Percentiles rank a stretch among this genome's conserved stretches.
phyloP scores from a whole-genome alignment of 2,797 vertebrate species.

The Anguilla pacifica region DNA sequence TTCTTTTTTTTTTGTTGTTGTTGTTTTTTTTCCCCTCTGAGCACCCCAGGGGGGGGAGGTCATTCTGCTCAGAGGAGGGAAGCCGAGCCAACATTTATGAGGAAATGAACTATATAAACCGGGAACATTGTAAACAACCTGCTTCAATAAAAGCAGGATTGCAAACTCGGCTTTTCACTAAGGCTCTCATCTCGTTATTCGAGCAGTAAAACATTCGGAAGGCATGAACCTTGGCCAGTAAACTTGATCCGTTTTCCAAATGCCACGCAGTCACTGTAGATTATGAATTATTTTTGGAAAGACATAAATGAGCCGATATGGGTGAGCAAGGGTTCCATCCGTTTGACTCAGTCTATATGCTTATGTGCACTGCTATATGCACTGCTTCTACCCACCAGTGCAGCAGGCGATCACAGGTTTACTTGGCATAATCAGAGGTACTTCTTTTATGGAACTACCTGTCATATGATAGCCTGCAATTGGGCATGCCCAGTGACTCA shows the following conservation, averaged over 20 bases:
- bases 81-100: conserved; percentile 38
- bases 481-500: not conserved
- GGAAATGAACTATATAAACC: conserved; percentile 28
- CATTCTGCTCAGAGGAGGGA: conserved; percentile 30
- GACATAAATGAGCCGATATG: not conserved
- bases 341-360: too few relatives aligned
- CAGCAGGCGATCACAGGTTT: conserved; percentile 2
- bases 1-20: not conserved
- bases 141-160: conserved; percentile 21
- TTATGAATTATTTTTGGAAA: conserved; percentile 1
- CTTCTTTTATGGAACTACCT: not conserved
- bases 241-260: not conserved
- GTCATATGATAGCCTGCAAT: conserved; percentile 7
- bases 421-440: not conserved
- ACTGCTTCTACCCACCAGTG: not conserved
- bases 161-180: not conserved
- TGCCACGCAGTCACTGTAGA: not conserved
- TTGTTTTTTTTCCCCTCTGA: conserved; percentile 9
- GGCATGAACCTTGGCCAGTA: not conserved
- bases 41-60: conserved; percentile 19
- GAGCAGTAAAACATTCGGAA: not conserved
- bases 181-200: not conserved
- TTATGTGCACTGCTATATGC: too few relatives aligned
- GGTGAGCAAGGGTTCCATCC: not conserved
- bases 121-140: conserved; percentile 29